Conservation (phyloP, 2,797 vertebrate genomes). For the Dendrocincla tyrannina region DNA sequence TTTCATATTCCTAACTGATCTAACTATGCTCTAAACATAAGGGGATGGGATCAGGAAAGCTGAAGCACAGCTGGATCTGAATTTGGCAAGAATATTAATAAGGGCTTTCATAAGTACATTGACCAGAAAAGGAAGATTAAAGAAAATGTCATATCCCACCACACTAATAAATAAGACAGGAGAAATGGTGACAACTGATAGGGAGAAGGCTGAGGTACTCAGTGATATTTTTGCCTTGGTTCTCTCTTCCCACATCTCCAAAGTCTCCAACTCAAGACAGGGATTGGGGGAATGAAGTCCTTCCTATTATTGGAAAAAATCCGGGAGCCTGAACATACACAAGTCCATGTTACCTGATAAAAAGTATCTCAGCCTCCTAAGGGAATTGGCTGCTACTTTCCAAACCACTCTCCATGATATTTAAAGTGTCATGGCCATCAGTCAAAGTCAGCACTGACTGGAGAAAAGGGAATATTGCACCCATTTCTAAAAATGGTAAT, state of each 20-base stretch:
- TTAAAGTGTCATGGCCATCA: too few species aligned
- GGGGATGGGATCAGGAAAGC: background rate
- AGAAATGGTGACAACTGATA: background rate
- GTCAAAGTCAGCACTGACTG: background rate
- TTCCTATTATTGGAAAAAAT: background rate
- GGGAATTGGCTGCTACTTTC: background rate
- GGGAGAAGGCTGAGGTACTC: background rate
- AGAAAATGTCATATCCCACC: background rate
- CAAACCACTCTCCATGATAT: background rate
- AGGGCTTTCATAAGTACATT: background rate
- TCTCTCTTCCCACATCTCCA: background rate
- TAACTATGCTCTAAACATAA: background rate
- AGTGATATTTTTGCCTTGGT: background rate
- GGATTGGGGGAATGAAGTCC: background rate
- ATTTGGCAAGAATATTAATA: background rate
- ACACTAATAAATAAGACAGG: background rate
- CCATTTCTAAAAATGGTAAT: background rate
- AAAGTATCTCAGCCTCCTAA: background rate
- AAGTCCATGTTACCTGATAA: background rate
- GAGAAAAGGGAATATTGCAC: background rate
- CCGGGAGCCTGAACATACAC: background rate
- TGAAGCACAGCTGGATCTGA: background rate
- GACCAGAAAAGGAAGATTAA: background rate
- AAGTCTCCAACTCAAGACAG: background rate
- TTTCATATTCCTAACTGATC: background rate